A percentile compares a stretch with the other conserved stretches of the same genome.
These are phyloP conservation scores for Rhodophaea formosa DNA, from an alignment of 2,888 invertebrate species.

Conservation along the genomic window DNA sequence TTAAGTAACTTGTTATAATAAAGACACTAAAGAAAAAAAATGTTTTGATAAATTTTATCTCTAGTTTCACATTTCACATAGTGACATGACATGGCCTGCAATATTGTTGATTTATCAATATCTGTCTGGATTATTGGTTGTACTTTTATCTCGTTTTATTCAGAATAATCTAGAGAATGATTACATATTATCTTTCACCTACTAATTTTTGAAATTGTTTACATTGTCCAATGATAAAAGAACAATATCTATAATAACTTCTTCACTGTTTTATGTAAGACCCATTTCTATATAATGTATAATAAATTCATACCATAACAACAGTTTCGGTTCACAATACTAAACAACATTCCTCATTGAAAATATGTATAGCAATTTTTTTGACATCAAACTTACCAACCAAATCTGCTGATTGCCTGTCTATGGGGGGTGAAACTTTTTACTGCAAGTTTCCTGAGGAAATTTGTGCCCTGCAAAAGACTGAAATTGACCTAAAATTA, in stretches of 20 bases:
- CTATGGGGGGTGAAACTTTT: too few relatives aligned
- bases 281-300: too few relatives aligned
- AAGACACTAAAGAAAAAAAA: not conserved
- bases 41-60: not conserved
- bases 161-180: constrained; percentile 4
- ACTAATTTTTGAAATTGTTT: not conserved
- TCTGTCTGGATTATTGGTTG: not conserved
- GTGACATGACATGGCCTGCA: not conserved
- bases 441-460: too few relatives aligned
- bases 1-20: too few relatives aligned
- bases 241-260: not conserved
- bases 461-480: too few relatives aligned
- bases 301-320: not conserved
- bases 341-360: too few relatives aligned
- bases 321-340: not conserved
- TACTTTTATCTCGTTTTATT: not conserved
- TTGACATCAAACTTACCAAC: too few relatives aligned
- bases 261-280: not conserved
- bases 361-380: too few relatives aligned
- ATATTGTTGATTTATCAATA: constrained; percentile 2
- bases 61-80: not conserved
- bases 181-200: not conserved
- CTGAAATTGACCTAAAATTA: too few relatives aligned
- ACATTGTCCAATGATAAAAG: not conserved
- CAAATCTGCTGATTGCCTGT: too few relatives aligned